Evolutionary conservation across 1,140 invertebrate genomes (phyloP).

Genomic region (Anoplolepis gracilipes): DNA sequence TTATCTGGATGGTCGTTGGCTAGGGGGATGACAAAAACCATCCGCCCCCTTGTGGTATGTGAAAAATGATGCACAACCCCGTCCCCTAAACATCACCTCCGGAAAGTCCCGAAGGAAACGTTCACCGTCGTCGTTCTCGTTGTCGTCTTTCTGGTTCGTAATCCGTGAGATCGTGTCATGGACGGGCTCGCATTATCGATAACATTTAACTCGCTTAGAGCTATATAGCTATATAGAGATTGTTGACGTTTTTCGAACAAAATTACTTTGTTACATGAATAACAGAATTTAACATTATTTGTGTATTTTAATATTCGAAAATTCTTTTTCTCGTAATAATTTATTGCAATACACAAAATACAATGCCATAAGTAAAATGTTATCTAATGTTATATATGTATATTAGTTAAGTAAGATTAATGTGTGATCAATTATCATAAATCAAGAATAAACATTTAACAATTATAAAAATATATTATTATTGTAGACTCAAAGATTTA

Average conservation of each 20-base stretch:
- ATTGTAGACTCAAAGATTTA: neutral
- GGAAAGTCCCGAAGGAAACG: slow-evolving; percentile 82
- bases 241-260: neutral
- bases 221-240: neutral
- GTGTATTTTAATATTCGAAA: neutral
- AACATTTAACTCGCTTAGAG: slow-evolving; percentile 81
- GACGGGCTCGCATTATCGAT: slow-evolving; percentile 78
- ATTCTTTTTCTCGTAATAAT: neutral
- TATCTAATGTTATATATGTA: no score
- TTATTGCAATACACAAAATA: neutral
- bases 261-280: neutral
- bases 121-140: slow-evolving; percentile 72
- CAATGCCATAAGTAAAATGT: neutral
- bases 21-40: slow-evolving; percentile 82
- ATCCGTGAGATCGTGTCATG: slow-evolving; percentile 72
- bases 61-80: slow-evolving; percentile 85
- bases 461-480: slow-evolving; percentile 2
- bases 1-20: slow-evolving; percentile 81
- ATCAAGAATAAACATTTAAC: neutral
- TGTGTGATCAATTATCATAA: neutral
- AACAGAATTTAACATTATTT: neutral
- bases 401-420: slow-evolving; percentile 13
- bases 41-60: slow-evolving; percentile 84
- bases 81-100: slow-evolving; percentile 74
- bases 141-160: slow-evolving; percentile 65